Base-by-base conservation (phyloP, 2,797 vertebrate genomes). In the Sebastes wilsoni region DNA sequence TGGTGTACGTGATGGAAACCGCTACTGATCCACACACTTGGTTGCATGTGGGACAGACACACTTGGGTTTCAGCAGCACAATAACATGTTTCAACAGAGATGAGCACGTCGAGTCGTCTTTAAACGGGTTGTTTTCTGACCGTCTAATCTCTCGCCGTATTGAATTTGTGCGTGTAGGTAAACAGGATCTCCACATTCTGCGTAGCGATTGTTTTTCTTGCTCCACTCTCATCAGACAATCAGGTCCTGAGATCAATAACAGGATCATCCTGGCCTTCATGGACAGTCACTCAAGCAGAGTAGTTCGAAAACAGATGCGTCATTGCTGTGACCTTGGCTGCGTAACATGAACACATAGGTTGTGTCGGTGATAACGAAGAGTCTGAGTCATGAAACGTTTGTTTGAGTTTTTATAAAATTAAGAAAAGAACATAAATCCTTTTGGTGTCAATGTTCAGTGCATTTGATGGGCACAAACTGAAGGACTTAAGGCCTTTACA, bases 191-290 rank as follows among this genome's bases (percentile, higher is more conserved):
- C 18, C 4, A 11, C 46, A 11, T 38, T 20, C 30, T 54, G 38
- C 2, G 3, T 4, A 23, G 60, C 1, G 8, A 36, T 52, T 42
- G 38, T 59, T 52, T 49, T 7, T 28, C n/a, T 25, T 6, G 14
- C 22, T 9, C 58, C 58, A 30, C 6, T 23, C 54, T 76, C 34
- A 32, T 65, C 55, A 32, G 55, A 81, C 25, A 46, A 49, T 67
- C 59, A 4, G 30, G 22, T 69, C 36, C 30, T 27, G 27, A 1
- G 54, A 75, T 85, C 82, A 59, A 70, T 75, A 81, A 27, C 46
- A 3, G 67, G 49, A 61, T 56, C 11, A 8, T 23, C 75, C 61
- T 18, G 66, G 64, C 66, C 66, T 72, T 68, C 34, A 11, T 3
- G 22, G 62, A 70, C 52, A 22, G 65, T 32, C 38, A 32, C 23